Conservation (phyloP, 1,140 invertebrate genomes). For the Camponotus pennsylvanicus region DNA sequence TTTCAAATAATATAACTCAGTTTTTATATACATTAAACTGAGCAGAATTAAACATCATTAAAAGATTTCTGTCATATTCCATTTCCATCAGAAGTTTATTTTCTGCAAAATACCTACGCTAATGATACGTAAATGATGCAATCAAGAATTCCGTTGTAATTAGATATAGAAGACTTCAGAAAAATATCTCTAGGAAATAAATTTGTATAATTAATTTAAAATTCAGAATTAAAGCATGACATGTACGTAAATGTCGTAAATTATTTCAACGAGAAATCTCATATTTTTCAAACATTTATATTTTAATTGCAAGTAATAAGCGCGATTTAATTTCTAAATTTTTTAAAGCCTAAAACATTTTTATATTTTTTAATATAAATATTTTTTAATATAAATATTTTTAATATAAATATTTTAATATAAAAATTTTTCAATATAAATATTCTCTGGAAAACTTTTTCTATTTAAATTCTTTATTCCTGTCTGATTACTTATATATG, state of each 20-base stretch:
- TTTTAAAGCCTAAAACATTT: not conserved
- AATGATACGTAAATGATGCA: not conserved
- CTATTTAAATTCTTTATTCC: not conserved
- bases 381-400: not conserved
- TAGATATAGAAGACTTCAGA: not conserved
- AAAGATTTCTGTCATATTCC: not conserved
- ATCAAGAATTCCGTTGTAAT: not conserved
- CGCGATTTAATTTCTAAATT: not conserved
- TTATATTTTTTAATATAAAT: not conserved
- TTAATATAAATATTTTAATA: too few species aligned
- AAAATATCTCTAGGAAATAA: not conserved
- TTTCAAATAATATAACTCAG: not conserved
- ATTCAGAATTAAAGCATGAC: not conserved
- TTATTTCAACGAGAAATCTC: not conserved
- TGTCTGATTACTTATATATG: not conserved
- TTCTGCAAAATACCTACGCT: not conserved
- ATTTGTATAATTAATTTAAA: not conserved
- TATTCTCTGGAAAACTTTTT: too few species aligned
- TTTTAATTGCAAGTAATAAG: constrained; percentile 2
- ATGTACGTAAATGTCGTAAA: not conserved
- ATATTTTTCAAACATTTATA: not conserved
- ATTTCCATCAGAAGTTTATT: not conserved
- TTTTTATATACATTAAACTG: not conserved
- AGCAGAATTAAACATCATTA: not conserved
- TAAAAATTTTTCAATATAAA: too few species aligned